phyloP scores from a whole-genome alignment of 2,888 invertebrate genomes.

The Ptychoptera contaminata region DNA sequence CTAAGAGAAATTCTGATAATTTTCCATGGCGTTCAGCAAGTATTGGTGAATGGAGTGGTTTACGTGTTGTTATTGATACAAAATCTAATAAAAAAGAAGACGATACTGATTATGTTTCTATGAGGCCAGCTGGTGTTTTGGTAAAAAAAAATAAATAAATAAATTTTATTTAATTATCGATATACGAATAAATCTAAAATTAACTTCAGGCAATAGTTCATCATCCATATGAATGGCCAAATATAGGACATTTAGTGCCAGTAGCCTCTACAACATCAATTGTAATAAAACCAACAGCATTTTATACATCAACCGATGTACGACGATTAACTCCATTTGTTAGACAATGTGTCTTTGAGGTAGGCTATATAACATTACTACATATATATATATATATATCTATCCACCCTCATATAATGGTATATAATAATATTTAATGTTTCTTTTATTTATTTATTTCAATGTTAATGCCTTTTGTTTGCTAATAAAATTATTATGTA shows the following conservation, averaged over 20 bases:
- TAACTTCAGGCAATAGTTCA: slow-evolving; percentile 7
- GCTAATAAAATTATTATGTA: not conserved
- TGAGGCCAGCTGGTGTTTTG: not conserved
- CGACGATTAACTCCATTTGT: not conserved
- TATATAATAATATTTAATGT: too few species aligned
- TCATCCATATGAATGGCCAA: slow-evolving; percentile 8
- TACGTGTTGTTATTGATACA: slow-evolving; percentile 14
- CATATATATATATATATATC: too few species aligned
- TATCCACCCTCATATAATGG: too few species aligned
- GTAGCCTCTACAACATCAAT: slow-evolving; percentile 3
- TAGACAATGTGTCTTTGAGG: slow-evolving; percentile 22
- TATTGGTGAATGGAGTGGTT: slow-evolving; percentile 21
- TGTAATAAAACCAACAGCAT: slow-evolving; percentile 6
- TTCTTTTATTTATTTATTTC: not conserved
- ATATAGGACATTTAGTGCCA: slow-evolving; percentile 4
- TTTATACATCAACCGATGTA: slow-evolving; percentile 6
- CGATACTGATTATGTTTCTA: not conserved
- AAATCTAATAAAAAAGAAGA: slow-evolving; percentile 7
- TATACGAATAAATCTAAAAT: not conserved
- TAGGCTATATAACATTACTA: slow-evolving; percentile 6
- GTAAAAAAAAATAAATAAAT: not conserved
- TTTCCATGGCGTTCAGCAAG: slow-evolving; percentile 16
- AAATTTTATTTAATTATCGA: not conserved
- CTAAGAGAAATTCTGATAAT: not conserved
- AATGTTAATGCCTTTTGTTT: not conserved